A percentile compares a stretch with the other conserved stretches of the same genome.
Evolutionary conservation across 2,113 vertebrate species (phyloP).

Genomic region (Chauna torquata): DNA sequence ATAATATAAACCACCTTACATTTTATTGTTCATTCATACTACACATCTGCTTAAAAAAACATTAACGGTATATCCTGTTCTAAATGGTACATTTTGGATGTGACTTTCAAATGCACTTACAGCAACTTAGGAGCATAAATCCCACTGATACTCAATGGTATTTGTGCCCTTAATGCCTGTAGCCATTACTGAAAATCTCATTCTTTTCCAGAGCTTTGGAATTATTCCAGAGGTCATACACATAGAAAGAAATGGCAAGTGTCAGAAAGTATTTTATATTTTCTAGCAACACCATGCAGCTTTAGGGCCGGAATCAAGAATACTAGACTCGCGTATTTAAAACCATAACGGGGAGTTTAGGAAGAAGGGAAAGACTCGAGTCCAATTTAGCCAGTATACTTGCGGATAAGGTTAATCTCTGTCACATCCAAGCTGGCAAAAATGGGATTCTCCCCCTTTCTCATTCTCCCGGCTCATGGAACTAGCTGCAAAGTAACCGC

Average conservation of each 20-base stretch:
- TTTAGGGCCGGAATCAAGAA: conserved; percentile 46
- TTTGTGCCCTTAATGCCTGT: conserved; percentile 41
- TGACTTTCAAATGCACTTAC: conserved; percentile 49
- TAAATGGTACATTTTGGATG: conserved; percentile 36
- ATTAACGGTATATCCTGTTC: background rate
- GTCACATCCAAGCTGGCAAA: background rate
- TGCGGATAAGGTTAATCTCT: background rate
- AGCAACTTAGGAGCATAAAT: conserved; percentile 39
- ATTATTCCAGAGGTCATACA: conserved; percentile 34
- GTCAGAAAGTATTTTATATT: conserved; percentile 40
- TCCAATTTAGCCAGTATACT: background rate
- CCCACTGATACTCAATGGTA: conserved; percentile 7
- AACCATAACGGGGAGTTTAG: background rate
- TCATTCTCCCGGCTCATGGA: background rate
- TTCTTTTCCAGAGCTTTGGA: conserved; percentile 54
- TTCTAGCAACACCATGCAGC: background rate
- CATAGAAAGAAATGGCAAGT: conserved; percentile 52
- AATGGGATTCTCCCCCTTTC: background rate
- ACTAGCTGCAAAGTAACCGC: fast-evolving
- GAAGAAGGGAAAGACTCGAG: background rate
- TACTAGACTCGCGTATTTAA: background rate
- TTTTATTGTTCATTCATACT: conserved; percentile 12
- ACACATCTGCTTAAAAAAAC: conserved; percentile 13
- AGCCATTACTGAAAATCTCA: conserved; percentile 47
- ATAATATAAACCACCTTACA: conserved; percentile 37